Evolutionary conservation across 2,113 vertebrate species (phyloP).

Genomic region (Syngnathus typhle): DNA sequence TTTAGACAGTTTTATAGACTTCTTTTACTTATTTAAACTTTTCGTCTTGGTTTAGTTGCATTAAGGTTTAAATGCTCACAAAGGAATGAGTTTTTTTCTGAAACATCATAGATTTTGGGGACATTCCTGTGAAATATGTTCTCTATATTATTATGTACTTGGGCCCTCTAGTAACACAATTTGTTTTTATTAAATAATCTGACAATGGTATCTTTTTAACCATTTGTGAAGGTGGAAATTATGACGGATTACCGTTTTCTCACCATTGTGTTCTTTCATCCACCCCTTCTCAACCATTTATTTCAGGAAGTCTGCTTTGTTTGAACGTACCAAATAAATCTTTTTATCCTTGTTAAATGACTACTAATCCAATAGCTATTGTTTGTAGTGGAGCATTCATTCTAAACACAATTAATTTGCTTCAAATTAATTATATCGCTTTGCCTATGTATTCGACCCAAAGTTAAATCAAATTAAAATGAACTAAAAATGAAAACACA

Average conservation of each 20-base stretch:
- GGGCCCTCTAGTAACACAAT: neutral
- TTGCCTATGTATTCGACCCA: neutral
- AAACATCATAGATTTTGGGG: neutral
- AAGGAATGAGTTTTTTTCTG: neutral
- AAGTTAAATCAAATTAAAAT: neutral
- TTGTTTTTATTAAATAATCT: neutral
- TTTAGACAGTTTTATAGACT: neutral
- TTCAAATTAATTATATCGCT: neutral
- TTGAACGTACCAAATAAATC: slow-evolving; percentile 16
- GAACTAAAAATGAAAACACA: neutral
- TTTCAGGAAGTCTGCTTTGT: slow-evolving; percentile 16
- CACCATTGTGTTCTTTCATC: slow-evolving; percentile 22
- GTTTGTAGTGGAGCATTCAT: too few species aligned
- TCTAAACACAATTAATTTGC: neutral
- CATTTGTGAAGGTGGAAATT: slow-evolving; percentile 5
- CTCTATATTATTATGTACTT: neutral
- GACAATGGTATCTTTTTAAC: neutral
- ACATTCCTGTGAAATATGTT: neutral
- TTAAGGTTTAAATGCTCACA: too few species aligned
- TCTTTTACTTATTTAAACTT: neutral
- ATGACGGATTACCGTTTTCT: neutral
- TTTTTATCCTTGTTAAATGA: neutral
- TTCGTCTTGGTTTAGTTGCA: neutral
- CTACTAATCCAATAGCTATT: neutral
- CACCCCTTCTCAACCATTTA: slow-evolving; percentile 30